Base-by-base conservation (phyloP, 2,888 invertebrate genomes). In the Thera britannica region DNA sequence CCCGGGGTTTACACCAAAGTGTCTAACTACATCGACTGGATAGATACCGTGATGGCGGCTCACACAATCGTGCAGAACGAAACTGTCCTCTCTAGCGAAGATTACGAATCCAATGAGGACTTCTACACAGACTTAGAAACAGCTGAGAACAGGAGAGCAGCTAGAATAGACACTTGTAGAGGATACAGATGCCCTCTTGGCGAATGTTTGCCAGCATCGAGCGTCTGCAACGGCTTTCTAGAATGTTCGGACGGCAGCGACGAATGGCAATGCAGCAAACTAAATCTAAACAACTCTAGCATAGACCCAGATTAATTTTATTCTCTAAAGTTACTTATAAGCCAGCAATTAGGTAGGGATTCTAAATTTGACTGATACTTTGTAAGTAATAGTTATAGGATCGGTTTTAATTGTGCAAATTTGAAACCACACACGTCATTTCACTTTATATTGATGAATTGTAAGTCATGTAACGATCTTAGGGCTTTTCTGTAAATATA, bases 1-100 rank as follows among this genome's bases (percentile, higher is more conserved):
- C 97, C 97, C 12, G 97, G 97, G 49, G 97, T 97, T 56, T 97
- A 97, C 89, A 97, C 97, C 0, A 97, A 97, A 87, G 97, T 97
- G 8, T 94, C 95, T 46, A 95, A 96, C 85, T 97, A 97, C 84
- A 89, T 96, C 52, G 93, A 94, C 38, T 97, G 97, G 97, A 96
- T 97, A 68, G 94, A 96, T 77, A 87, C 90, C 56, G 93, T 95
- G 12, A 94, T 95, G 75, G 82, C 82, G 2, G 73, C 87, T 0
- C 78, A 90, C 81, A 89, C 93, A 36, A 85, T 85, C 1, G 69
- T 74, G 0, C 74, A 76, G 57, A 89, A 89, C 76, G 70, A 81
- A 59, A 81, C 80, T 9, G 74, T 72, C 55, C 72, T 76, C 57
- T 67, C 73, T 46, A 76, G 71, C 62, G 84, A 82, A 49, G 80